Evolutionary conservation across 2,113 vertebrate genomes (phyloP), one percentile per base, ranked within the genome.

Genomic region (Colinus virginianus): DNA sequence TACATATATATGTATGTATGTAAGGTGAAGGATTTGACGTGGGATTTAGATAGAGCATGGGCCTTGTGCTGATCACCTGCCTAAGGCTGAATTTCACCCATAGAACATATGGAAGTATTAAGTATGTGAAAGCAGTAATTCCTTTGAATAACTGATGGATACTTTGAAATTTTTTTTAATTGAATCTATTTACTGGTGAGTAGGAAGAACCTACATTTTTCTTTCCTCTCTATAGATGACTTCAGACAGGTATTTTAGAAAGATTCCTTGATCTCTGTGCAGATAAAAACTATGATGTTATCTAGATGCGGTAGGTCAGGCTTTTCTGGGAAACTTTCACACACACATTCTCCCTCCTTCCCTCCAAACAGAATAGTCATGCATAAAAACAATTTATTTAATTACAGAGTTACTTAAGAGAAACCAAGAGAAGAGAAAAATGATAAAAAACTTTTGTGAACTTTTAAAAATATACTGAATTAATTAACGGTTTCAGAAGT

Each of bases 91-190:
- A 68, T 92, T 90, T 82, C 66, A 88, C 53, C 46, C 43, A 55
- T 40, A 72, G 58, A 45, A 84, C 46, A 81, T 58, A 69, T 88
- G 86, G 48, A 46, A 86, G 25, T 46, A 84, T 78, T 87, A 93
- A 61, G 28, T 26, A 84, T n/a, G 40, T 80, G 64, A 91, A 94
- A 84, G 43, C 51, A 88, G 53, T 14, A 74, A 76, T 84, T 93
- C 19, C 17, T 77, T 68, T 90, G 53, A 93, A 93, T 87, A 93
- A 94, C 5, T 86, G 83, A 84, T 91, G 5, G 20, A 42, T 91
- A 62, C 9, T 84, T 77, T 68, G 25, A 59, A 17, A 72, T 88
- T 79, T n/a, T 51, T 62, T 88, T 15, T 66, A 74, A 78, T 61
- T 84, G 40, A 84, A 69, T 51, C 15, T 69, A 36, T 34, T 64